phyloP scores from a whole-genome alignment of 2,797 vertebrate species.

The Gephyroberyx darwinii region DNA sequence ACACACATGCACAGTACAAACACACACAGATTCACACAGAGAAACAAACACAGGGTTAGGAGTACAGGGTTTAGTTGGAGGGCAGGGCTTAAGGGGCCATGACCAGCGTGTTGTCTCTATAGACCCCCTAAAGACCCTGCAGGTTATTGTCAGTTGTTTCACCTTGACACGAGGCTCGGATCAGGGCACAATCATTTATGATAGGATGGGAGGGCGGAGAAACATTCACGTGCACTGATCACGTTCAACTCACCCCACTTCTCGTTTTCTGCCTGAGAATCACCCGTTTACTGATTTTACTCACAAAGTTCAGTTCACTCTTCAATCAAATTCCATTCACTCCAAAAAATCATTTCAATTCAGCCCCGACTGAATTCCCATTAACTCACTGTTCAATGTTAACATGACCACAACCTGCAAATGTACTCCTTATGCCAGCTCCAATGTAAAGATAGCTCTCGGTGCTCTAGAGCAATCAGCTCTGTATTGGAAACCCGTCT shows the following conservation, averaged over 20 bases:
- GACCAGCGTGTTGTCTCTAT: neutral
- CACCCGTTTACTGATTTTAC: neutral
- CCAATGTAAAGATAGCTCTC: slow-evolving; percentile 12
- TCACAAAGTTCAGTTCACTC: neutral
- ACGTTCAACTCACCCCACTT: neutral
- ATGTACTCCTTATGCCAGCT: neutral
- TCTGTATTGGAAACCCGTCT: slow-evolving; percentile 36
- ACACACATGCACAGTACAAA: no score
- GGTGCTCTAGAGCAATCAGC: slow-evolving; percentile 26
- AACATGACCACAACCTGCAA: neutral
- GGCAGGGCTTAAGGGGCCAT: neutral
- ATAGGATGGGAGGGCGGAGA: neutral
- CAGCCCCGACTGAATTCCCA: neutral
- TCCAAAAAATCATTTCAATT: neutral
- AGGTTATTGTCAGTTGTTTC: neutral
- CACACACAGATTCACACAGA: no score
- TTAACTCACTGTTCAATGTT: no score
- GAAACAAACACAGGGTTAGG: neutral
- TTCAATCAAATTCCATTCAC: neutral
- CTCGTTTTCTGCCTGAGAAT: neutral
- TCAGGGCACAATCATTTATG: neutral
- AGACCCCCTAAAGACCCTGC: neutral
- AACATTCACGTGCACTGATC: neutral
- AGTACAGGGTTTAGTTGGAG: neutral
- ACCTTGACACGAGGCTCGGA: neutral